Base-by-base conservation (phyloP, 2,797 vertebrate species). In the Hylomyscus alleni region DNA sequence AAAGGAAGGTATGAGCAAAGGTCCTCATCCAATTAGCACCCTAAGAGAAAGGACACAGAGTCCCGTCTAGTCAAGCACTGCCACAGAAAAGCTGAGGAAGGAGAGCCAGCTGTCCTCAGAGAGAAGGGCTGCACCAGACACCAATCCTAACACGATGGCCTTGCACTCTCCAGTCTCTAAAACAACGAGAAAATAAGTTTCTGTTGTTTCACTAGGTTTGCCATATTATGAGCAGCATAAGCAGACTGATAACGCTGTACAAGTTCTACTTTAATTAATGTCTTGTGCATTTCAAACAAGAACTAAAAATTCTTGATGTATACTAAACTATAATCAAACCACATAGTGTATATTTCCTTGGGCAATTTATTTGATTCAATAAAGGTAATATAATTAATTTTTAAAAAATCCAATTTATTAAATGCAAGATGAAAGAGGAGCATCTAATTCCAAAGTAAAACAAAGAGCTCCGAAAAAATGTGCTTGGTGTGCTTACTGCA, bases 341-440 rank as follows among this genome's bases (percentile, higher is more conserved):
- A 67, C 0, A 6, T 6, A 7, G 11, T 34, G 56, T 22, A 3
- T 69, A 31, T 82, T 85, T 78, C 54, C 88, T 69, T 82, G 44
- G 54, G 54, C 50, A 83, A 65, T 89, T 37, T 92, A 47, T 73
- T 91, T 92, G 90, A 86, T 69, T 92, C 67, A 44, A 58, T 26
- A 50, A 34, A 29, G 82, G 12, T 6, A 69, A 90, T 6, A 54
- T 22, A 31, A 84, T 8, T 75, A 65, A 80, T 72, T 92, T 93
- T 78, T 78, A 69, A 62, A 78, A 82, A 88, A 81, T 34, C 24
- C 20, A 15, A 72, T 83, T 82, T 24, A 34, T 40, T 56, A 37
- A 82, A 73, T 86, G 81, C 15, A 50, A 69, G 47, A 69, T 67
- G 15, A 4, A 90, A 91, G 90, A 83, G 47, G 34, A 24, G 8